Conservation (phyloP, 64 coral and sea anemone genomes). For the Montipora cactus region DNA sequence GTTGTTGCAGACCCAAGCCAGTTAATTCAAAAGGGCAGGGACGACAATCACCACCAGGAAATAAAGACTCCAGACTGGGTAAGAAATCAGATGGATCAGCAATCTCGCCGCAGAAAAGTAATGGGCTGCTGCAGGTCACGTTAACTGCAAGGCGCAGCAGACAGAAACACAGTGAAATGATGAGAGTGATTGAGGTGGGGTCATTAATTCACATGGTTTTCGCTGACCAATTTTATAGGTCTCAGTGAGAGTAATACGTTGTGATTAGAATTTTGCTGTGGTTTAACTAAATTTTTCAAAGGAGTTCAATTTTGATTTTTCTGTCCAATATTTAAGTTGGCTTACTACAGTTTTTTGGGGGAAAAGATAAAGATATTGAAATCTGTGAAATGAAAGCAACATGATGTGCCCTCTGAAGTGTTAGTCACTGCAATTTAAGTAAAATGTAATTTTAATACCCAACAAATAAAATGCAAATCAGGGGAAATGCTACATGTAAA, state of each 20-base stretch:
- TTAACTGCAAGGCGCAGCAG: slow-evolving; percentile 77
- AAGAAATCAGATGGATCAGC: slow-evolving; percentile 1
- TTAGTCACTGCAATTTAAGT: too few relatives aligned
- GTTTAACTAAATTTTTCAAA: too few relatives aligned
- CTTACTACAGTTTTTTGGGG: too few relatives aligned
- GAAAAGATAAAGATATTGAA: too few relatives aligned
- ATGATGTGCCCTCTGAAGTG: too few relatives aligned
- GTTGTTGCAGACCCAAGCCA: slow-evolving; percentile 69
- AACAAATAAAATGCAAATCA: too few relatives aligned
- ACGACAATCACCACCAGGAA: background rate
- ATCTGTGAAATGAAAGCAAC: too few relatives aligned
- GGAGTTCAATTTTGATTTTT: too few relatives aligned
- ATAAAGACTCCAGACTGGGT: background rate
- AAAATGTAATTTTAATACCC: too few relatives aligned
- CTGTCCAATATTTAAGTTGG: too few relatives aligned
- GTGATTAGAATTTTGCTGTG: too few relatives aligned
- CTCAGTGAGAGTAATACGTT: background rate
- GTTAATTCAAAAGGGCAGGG: background rate
- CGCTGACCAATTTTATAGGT: background rate
- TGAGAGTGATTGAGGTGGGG: slow-evolving; percentile 96
- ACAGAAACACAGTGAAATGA: slow-evolving; percentile 82
- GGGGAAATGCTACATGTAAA: too few relatives aligned
- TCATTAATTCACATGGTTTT: background rate
- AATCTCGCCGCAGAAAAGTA: slow-evolving; percentile 43
- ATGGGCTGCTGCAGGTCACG: slow-evolving; percentile 76